Evolutionary conservation across 2,888 invertebrate genomes (phyloP).

Genomic region (Trissolcus japonicus): DNA sequence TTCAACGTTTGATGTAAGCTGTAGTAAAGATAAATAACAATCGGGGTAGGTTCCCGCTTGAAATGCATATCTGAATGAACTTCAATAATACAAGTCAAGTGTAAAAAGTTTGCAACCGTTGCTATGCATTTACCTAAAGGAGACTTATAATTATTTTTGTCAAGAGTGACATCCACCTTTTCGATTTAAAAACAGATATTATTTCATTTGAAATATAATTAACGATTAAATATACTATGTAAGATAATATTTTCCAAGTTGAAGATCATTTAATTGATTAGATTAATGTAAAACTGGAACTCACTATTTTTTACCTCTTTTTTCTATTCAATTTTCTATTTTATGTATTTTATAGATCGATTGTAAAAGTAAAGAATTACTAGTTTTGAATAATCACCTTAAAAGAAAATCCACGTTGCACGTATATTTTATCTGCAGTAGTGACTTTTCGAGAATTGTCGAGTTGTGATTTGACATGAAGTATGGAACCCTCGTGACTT

Average conservation of each 20-base stretch:
- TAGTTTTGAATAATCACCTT: conserved; percentile 57
- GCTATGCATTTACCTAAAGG: background rate
- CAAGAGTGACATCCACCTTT: background rate
- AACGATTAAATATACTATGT: too few species aligned
- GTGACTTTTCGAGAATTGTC: conserved; percentile 40
- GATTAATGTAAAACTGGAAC: too few species aligned
- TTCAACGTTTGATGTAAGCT: conserved; percentile 20
- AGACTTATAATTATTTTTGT: conserved; percentile 7
- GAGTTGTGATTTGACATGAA: conserved; percentile 35
- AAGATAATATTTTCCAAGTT: too few species aligned
- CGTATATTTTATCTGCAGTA: conserved; percentile 58
- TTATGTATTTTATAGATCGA: too few species aligned
- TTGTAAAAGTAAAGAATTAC: too few species aligned
- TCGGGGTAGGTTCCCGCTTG: conserved; percentile 21
- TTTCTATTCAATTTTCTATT: too few species aligned
- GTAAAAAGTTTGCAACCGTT: conserved; percentile 11
- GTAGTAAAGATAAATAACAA: conserved; percentile 18
- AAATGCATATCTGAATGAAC: conserved; percentile 18
- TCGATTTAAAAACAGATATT: too few species aligned
- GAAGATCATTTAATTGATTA: too few species aligned
- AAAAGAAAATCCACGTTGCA: conserved; percentile 62
- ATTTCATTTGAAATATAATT: too few species aligned
- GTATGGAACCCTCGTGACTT: conserved; percentile 46
- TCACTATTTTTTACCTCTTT: too few species aligned
- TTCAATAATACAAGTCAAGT: conserved; percentile 13